These are phyloP conservation scores for Eupelmus urozonus DNA, from an alignment of 2,888 invertebrate species.

Conservation along the genomic window DNA sequence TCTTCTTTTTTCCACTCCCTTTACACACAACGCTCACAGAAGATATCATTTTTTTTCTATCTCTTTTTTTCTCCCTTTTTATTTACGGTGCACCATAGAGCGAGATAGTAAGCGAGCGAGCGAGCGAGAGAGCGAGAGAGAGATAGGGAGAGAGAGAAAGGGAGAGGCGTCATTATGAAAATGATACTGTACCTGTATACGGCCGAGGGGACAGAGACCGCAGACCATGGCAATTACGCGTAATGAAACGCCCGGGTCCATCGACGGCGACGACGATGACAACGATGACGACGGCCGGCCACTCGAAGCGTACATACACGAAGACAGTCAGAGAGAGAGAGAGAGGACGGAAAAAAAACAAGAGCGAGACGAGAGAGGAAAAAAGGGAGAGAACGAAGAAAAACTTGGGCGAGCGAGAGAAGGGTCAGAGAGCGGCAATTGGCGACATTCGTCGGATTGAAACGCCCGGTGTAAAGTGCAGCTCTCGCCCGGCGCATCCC, in stretches of 20 bases:
- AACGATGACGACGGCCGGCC: slow-evolving; percentile 34
- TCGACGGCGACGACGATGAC: slow-evolving; percentile 50
- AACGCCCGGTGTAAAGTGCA: slow-evolving; percentile 58
- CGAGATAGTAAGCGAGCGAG: slow-evolving; percentile 30
- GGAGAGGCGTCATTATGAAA: slow-evolving; percentile 74
- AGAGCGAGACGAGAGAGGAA: slow-evolving; percentile 44
- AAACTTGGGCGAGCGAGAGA: slow-evolving; percentile 25
- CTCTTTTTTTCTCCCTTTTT: slow-evolving; percentile 48
- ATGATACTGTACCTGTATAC: slow-evolving; percentile 74
- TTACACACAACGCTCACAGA: slow-evolving; percentile 16
- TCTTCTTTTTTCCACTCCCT: slow-evolving; percentile 38
- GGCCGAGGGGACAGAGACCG: slow-evolving; percentile 71
- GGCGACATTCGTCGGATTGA: slow-evolving; percentile 69
- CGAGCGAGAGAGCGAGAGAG: slow-evolving; percentile 11
- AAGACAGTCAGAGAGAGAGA: slow-evolving; percentile 13
- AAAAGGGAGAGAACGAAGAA: background rate
- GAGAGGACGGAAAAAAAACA: slow-evolving; percentile 39
- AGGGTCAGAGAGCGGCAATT: slow-evolving; percentile 62
- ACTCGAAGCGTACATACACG: slow-evolving; percentile 3
- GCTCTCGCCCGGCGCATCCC: background rate
- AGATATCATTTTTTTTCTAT: slow-evolving; percentile 34
- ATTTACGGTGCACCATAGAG: slow-evolving; percentile 59
- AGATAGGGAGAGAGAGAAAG: slow-evolving; percentile 23
- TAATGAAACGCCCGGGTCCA: slow-evolving; percentile 75
- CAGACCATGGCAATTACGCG: slow-evolving; percentile 76